A percentile compares a stretch with the other conserved stretches of the same genome.
phyloP scores from a whole-genome alignment of 2,797 vertebrate genomes.

The Lacerta bilineata region DNA sequence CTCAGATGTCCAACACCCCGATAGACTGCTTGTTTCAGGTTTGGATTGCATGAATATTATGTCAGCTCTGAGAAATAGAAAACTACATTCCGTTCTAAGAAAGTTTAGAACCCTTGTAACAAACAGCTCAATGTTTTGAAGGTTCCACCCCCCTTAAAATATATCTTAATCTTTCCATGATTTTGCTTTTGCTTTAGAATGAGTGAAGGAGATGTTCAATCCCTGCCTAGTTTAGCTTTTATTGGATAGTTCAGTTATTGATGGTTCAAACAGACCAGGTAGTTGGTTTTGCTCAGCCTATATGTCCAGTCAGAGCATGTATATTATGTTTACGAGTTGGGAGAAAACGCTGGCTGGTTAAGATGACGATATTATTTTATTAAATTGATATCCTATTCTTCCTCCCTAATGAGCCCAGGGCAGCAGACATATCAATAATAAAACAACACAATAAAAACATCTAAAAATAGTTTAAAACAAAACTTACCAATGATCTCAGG shows the following conservation, averaged over 20 bases:
- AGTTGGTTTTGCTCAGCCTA: background rate
- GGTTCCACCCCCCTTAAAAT: too few relatives aligned
- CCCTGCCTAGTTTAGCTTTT: background rate
- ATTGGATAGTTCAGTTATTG: background rate
- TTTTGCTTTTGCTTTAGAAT: background rate
- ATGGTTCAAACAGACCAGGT: background rate
- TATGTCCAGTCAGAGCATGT: too few relatives aligned
- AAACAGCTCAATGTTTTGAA: background rate
- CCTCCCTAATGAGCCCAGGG: too few relatives aligned
- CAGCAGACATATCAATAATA: too few relatives aligned
- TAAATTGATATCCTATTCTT: too few relatives aligned
- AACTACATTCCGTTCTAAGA: background rate
- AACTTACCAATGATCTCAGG: too few relatives aligned
- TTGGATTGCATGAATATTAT: slow-evolving; percentile 10
- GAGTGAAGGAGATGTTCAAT: background rate
- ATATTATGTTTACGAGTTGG: background rate
- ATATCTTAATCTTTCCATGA: background rate
- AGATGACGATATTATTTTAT: too few relatives aligned
- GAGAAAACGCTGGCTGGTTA: background rate
- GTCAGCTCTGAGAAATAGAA: background rate
- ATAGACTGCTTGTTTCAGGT: slow-evolving; percentile 94
- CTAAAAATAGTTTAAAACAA: too few relatives aligned
- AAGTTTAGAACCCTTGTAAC: background rate
- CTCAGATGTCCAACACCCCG: slow-evolving; percentile 87
- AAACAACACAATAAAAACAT: too few relatives aligned